Evolutionary conservation across 2,113 vertebrate species (phyloP).

Genomic region (Hypanus sabinus): DNA sequence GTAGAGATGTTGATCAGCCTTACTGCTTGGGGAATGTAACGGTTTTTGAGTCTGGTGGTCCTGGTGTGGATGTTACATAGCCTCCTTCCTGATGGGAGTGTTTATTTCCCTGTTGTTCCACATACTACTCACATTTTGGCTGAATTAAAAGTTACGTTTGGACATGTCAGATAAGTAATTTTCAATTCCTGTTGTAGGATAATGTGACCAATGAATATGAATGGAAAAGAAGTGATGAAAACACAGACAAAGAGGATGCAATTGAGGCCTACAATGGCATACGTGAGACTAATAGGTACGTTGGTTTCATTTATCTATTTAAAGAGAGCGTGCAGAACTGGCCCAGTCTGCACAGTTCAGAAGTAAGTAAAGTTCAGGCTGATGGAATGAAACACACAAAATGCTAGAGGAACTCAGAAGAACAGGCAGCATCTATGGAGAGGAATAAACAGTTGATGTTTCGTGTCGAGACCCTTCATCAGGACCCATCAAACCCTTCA

Average conservation of each 20-base stretch:
- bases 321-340: too few species aligned
- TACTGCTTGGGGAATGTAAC: too few species aligned
- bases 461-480: too few species aligned
- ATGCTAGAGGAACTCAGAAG: too few species aligned
- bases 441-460: too few species aligned
- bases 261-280: conserved; percentile 67
- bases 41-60: too few species aligned
- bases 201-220: conserved; percentile 41
- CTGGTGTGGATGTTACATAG: too few species aligned
- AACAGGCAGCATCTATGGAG: too few species aligned
- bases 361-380: neutral
- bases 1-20: too few species aligned
- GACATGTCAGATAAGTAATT: neutral
- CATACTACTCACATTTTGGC: neutral
- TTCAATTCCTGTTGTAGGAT: conserved; percentile 40
- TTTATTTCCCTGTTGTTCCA: neutral
- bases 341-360: neutral
- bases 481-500: too few species aligned
- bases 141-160: neutral
- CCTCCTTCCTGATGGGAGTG: too few species aligned
- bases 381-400: neutral
- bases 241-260: conserved; percentile 64
- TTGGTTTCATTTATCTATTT: neutral
- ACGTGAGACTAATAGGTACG: conserved; percentile 76
- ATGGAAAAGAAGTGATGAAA: conserved; percentile 62